Conservation (phyloP, 2,888 invertebrate genomes). For the Beris morrisii region DNA sequence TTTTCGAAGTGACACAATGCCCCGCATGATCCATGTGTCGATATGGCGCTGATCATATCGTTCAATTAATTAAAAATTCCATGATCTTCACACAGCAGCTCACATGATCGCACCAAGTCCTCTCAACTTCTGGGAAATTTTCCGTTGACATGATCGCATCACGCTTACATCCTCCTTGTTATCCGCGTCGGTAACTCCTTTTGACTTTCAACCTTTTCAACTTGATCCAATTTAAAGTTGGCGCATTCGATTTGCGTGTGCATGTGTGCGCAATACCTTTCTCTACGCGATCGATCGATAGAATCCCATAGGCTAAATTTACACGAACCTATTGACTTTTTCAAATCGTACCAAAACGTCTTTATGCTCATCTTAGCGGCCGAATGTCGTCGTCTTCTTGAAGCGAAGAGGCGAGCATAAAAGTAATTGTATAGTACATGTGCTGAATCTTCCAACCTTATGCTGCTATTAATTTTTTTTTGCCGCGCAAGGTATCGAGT, state of each 20-base stretch:
- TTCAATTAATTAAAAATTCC: conserved; percentile 30
- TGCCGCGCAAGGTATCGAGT: no score
- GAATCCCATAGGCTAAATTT: no score
- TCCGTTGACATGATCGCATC: not conserved
- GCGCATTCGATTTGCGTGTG: not conserved
- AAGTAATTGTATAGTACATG: conserved; percentile 15
- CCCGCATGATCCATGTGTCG: conserved; percentile 3
- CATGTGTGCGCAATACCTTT: conserved; percentile 15
- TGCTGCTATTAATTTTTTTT: no score
- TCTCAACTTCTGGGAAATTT: not conserved
- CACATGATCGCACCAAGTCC: not conserved
- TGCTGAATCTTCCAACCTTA: no score
- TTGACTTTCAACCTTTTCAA: conserved; percentile 22
- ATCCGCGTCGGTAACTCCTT: not conserved
- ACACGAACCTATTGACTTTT: no score
- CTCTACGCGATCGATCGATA: not conserved
- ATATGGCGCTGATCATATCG: conserved; percentile 26
- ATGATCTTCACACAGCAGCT: conserved; percentile 27
- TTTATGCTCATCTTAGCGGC: no score
- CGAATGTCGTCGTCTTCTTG: no score
- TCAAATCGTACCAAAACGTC: no score
- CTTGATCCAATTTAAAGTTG: conserved; percentile 21
- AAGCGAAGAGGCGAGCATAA: conserved; percentile 11
- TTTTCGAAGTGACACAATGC: no score
- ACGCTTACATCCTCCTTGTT: no score